Base-by-base conservation (phyloP, 2,113 vertebrate species). In the Atractosteus spatula region DNA sequence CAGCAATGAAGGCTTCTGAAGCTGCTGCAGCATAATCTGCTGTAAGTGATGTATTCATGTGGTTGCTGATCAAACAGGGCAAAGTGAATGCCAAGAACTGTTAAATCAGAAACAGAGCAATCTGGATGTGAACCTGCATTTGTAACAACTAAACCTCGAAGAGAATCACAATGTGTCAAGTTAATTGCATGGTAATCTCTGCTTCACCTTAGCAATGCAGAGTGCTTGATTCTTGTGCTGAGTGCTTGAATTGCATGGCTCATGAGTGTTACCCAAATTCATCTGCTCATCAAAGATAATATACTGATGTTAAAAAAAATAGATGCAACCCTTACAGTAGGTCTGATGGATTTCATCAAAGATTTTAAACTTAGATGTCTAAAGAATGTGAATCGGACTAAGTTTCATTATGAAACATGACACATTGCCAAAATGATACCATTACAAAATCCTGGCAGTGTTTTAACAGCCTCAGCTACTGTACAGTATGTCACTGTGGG, bases 21-120 rank as follows among this genome's bases (percentile, higher is more conserved):
- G 56, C 79, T 80, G 69, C 74, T 71, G 62, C 70, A 67, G 77
- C 71, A 80, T 82, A 82, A 83, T 77, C 44, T 55, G 7, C 74
- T 66, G 69, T 70, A 79, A 78, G 73, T 81, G 69, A 86, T 81
- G 73, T 79, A 82, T 82, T 86, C 75, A 80, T 82, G 74, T 56
- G 45, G 12, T 4, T 41, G 62, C 41, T 65, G 62, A 41, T 51
- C 16, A 61, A 10, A 61, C 66, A 55, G 47, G 67, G 74, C 75
- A 74, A 69, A 72, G 73, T 77, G 82, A 76, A 76, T 70, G 75
- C 71, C 59, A 59, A 43, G 41, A 8, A 43, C 62, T 65, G 41
- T 41, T 68, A 68, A 51, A 62, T 61, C n/a, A 47, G 55, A 41
- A 61, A 41, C 56, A 66, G 42, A 14, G 51, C 17, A 55, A 41